These are phyloP conservation scores for Epinotia bilunana DNA, from an alignment of 2,888 invertebrate species.

Conservation along the genomic window DNA sequence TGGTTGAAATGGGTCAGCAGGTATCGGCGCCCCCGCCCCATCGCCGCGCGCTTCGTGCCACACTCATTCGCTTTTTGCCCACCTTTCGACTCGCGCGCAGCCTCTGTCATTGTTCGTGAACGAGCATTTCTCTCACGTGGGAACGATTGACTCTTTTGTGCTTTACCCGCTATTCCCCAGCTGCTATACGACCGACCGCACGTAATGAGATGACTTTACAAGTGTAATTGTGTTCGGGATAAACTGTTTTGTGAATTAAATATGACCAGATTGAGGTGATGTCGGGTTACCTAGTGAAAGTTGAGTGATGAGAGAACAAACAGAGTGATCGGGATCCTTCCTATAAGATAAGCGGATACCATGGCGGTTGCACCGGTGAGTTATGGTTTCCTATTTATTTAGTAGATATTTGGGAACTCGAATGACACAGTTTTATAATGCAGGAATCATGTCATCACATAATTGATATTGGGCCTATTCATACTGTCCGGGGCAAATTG, in stretches of 20 bases:
- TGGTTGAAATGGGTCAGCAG: conserved; percentile 79
- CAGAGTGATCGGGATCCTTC: conserved; percentile 67
- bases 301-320: conserved; percentile 79
- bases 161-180: conserved; percentile 70
- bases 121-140: conserved; percentile 82
- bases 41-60: conserved; percentile 56
- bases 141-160: conserved; percentile 75
- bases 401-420: conserved; percentile 2
- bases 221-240: conserved; percentile 60
- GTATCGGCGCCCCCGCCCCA: conserved; percentile 59
- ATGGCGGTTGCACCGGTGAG: conserved; percentile 76
- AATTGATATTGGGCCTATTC: conserved; percentile 21
- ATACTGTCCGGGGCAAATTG: conserved; percentile 9
- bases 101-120: conserved; percentile 71
- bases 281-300: conserved; percentile 64
- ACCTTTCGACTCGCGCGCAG: conserved; percentile 83
- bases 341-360: conserved; percentile 66
- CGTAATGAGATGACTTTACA: conserved; percentile 59
- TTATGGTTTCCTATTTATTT: conserved; percentile 49
- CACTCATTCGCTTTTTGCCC: conserved; percentile 83
- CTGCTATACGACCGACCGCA: conserved; percentile 63
- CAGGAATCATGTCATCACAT: neutral
- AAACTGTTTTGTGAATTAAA: conserved; percentile 58
- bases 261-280: conserved; percentile 66
- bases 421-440: neutral